Evolutionary conservation across 2,113 vertebrate species (phyloP), one percentile per base, ranked within the genome.

Genomic region (Odontesthes bonariensis): DNA sequence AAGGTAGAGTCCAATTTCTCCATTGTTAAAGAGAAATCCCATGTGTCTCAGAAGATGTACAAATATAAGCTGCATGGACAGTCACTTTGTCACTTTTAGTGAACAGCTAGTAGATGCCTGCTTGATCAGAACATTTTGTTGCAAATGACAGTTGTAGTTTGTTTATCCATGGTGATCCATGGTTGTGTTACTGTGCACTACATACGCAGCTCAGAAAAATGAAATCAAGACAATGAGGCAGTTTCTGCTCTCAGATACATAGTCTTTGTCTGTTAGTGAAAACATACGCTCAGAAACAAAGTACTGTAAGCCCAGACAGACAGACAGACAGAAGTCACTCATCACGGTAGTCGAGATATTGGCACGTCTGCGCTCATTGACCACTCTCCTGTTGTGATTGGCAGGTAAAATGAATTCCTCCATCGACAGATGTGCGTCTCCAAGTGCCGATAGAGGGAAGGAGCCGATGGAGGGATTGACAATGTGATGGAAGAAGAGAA

Each of bases 361-460:
- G 89, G 90, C 92, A 92, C 80, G n/a, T 88, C 81, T 75, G 77
- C 46, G 6, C 67, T 79, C 85, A 89, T 64, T 91, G 88, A 90
- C 89, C 88, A 86, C 89, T 87, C 88, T 90, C 75, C 56, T 61
- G 73, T 40, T 73, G 84, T 91, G 92, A 93, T 81, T 90, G 90
- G 89, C 92, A 89, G 86, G 75, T 83, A 92, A 92, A 92, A 90
- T 93, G 86, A 92, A 92, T 91, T 91, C 90, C 71, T 84, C 60
- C 89, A 93, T 93, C 71, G 89, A 92, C 89, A 90, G 87, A 88
- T 76, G 83, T 82, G 72, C 51, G 65, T 87, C 87, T 77, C 83
- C 49, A 33, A 71, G 82, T 83, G 89, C 88, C 90, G 58, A 93
- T 91, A 89, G 69, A 72, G 63, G 77, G 65, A 73, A 40, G 0